phyloP scores from a whole-genome alignment of 2,113 vertebrate species.

The Butastur rufipennis region DNA sequence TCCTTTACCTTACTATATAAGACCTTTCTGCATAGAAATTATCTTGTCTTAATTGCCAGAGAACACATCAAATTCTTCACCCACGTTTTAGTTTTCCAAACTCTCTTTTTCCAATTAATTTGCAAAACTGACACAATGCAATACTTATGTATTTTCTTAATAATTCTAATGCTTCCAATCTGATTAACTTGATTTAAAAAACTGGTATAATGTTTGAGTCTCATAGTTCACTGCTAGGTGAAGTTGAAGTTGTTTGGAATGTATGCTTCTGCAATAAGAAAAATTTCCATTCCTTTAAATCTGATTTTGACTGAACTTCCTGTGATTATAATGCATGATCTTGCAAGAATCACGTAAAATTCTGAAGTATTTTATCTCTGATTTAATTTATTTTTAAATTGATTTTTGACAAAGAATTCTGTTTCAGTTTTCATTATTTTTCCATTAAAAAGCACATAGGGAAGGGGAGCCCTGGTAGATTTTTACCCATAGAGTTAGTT shows the following conservation, averaged over 20 bases:
- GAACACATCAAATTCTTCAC: background rate
- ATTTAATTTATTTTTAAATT: background rate
- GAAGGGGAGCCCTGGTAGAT: background rate
- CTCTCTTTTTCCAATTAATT: background rate
- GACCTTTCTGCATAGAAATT: background rate
- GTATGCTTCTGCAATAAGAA: background rate
- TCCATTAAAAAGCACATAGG: background rate
- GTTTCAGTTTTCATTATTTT: background rate
- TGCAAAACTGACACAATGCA: background rate
- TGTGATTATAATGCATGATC: background rate
- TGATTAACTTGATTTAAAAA: background rate
- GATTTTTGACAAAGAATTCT: background rate
- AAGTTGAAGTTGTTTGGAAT: background rate
- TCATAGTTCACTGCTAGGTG: background rate
- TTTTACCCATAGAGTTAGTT: background rate
- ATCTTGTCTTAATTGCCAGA: background rate
- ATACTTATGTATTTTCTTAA: background rate
- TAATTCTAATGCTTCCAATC: background rate
- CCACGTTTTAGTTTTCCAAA: background rate
- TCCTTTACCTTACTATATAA: background rate
- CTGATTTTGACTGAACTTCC: background rate
- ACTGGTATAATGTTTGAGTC: background rate
- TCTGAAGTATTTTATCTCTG: background rate
- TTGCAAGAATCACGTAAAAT: background rate
- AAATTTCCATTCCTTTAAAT: background rate